Percentiles rank a stretch among this genome's conserved stretches.
Conservation (phyloP, 2,113 vertebrate species). For the Maccullochella peelii region DNA sequence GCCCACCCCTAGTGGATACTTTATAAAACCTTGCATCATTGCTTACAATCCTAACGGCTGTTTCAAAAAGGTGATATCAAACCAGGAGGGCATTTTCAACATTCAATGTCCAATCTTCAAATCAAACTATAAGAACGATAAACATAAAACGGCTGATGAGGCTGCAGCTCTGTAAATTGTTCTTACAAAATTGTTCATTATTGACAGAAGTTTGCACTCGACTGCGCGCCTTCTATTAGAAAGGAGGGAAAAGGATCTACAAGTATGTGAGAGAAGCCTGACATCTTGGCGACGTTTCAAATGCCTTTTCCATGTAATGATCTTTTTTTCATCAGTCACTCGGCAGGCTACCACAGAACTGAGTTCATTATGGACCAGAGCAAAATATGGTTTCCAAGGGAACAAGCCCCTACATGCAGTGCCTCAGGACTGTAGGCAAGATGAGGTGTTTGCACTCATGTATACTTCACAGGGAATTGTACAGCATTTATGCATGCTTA, state of each 20-base stretch:
- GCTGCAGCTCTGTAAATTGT: background rate
- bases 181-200: background rate
- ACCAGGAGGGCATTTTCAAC: background rate
- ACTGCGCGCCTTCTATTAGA: background rate
- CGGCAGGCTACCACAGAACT: conserved; percentile 61
- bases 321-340: conserved; percentile 70
- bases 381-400: conserved; percentile 81
- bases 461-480: conserved; percentile 55
- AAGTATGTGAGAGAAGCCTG: conserved; percentile 53
- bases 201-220: conserved; percentile 16
- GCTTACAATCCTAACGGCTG: background rate
- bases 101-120: background rate
- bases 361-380: conserved; percentile 75
- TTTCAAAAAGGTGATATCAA: background rate
- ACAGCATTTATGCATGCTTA: conserved; percentile 57
- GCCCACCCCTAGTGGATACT: background rate
- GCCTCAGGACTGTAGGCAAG: conserved; percentile 60
- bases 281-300: conserved; percentile 69
- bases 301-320: conserved; percentile 65
- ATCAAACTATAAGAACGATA: background rate
- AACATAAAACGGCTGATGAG: background rate
- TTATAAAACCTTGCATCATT: background rate
- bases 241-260: conserved; percentile 20
- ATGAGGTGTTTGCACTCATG: conserved; percentile 67
- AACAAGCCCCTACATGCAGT: conserved; percentile 72